Percentiles rank a stretch among this genome's conserved stretches.
These are phyloP conservation scores for Fragum fragum DNA, from an alignment of 2,888 invertebrate species.

Conservation along the genomic window DNA sequence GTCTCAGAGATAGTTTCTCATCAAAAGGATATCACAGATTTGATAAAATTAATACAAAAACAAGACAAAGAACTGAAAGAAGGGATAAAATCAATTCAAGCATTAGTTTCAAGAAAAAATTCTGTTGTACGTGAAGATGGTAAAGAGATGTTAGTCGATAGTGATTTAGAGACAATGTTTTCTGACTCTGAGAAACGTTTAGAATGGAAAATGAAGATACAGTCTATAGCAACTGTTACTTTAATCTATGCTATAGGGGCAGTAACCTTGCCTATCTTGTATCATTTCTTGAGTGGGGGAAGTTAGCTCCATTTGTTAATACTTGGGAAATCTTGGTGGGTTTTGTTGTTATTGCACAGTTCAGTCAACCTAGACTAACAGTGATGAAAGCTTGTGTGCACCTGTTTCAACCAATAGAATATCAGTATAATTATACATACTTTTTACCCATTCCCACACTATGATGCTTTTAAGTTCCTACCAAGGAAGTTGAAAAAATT, in stretches of 20 bases:
- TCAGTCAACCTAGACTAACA: too few relatives aligned
- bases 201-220: conserved; percentile 84
- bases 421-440: too few relatives aligned
- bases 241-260: conserved; percentile 83
- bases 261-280: conserved; percentile 78
- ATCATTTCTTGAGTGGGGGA: conserved; percentile 45
- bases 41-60: conserved; percentile 65
- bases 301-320: conserved; percentile 2
- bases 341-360: too few relatives aligned
- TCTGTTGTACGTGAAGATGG: conserved; percentile 44
- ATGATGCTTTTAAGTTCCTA: too few relatives aligned
- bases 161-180: conserved; percentile 82
- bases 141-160: conserved; percentile 82
- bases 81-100: conserved; percentile 81
- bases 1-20: neutral
- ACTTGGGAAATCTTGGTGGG: too few relatives aligned
- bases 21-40: conserved; percentile 63
- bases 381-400: neutral
- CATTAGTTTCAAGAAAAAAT: conserved; percentile 65
- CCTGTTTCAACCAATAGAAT: neutral
- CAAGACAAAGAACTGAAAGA: conserved; percentile 77
- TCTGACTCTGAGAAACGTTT: conserved; percentile 82
- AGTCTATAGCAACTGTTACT: conserved; percentile 82
- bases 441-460: too few relatives aligned
- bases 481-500: too few relatives aligned